phyloP scores from a whole-genome alignment of 2,888 invertebrate genomes.

The Acronicta aceris region DNA sequence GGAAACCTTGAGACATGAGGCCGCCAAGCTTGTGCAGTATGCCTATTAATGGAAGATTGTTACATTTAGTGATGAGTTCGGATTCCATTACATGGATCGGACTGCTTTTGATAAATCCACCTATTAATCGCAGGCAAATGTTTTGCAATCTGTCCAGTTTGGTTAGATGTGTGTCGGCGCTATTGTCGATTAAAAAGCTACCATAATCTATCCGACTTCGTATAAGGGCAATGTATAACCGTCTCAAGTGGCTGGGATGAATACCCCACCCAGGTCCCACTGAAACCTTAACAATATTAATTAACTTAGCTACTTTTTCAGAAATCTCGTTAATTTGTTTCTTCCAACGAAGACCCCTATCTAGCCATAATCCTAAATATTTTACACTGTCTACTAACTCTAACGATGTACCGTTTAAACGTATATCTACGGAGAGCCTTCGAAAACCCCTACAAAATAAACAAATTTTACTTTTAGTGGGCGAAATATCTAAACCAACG shows the following conservation, averaged over 20 bases:
- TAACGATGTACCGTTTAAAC: background rate
- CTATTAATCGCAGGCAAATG: slow-evolving; percentile 2
- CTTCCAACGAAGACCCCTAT: background rate
- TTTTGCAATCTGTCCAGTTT: slow-evolving; percentile 15
- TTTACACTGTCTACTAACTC: slow-evolving; percentile 3
- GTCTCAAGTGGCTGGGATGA: slow-evolving; percentile 8
- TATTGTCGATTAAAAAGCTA: slow-evolving; percentile 12
- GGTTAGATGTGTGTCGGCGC: slow-evolving; percentile 9
- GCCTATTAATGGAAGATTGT: no score
- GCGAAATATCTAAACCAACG: slow-evolving; percentile 3
- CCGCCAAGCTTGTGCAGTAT: no score
- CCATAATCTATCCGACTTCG: slow-evolving; percentile 15
- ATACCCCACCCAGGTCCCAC: slow-evolving; percentile 10
- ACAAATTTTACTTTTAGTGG: slow-evolving; percentile 12
- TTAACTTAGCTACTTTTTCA: background rate
- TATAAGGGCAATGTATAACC: slow-evolving; percentile 7
- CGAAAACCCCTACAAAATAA: slow-evolving; percentile 9
- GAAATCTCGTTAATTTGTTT: slow-evolving; percentile 8
- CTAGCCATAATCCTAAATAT: slow-evolving; percentile 8
- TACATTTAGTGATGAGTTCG: background rate
- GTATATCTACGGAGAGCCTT: background rate
- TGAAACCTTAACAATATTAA: slow-evolving; percentile 7
- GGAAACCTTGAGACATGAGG: no score
- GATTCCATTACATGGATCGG: slow-evolving; percentile 10
- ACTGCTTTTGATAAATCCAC: slow-evolving; percentile 16